Evolutionary conservation across 1,140 invertebrate genomes (phyloP), one percentile per base, ranked within the genome.

Genomic region (Saccostrea cuccullata): DNA sequence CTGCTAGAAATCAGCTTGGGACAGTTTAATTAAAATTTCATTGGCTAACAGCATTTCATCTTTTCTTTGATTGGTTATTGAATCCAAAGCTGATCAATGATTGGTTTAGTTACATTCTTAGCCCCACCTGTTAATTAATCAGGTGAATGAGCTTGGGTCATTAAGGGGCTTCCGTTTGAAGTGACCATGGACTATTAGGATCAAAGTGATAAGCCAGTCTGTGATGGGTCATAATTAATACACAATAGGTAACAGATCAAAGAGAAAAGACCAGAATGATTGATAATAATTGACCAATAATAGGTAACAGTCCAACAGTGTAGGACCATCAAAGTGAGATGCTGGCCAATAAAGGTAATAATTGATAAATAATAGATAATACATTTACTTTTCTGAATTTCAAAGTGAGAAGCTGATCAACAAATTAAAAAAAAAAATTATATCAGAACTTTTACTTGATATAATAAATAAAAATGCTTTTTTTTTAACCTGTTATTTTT

Each of bases 211-310:
- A 8, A 67, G 60, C 60, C n/a, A 67, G 23, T 67, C 60, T 23
- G 23, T 67, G 60, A 67, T 67, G 60, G 60, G 60, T 67, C 77
- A 82, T 82, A 82, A 82, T 40, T 82, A 20, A 40, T 55, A 82
- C 47, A 55, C 30, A 36, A 67, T 17, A 67, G 40, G 15, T 58
- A 84, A 84, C 40, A 84, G 83, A 84, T 26, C 23, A 84, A 36
- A 40, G n/a, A 30, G 17, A 60, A 36, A 67, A 36, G 26, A 3
- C 5, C 60, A 47, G 4, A 1, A 30, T 40, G n/a, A 30, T 23
- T 15, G 6, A 67, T 40, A 30, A n/a, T 86, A n/a, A 67, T 30
- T 20, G 55, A 58, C 55, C 17, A 55, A 55, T 20, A 84, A 82
- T 40, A 40, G 40, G 11, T 47, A 40, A 40, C 26, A 85, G 36